These are phyloP conservation scores for Temnothorax curvispinosus DNA, from an alignment of 1,140 invertebrate genomes.

Conservation along the genomic window DNA sequence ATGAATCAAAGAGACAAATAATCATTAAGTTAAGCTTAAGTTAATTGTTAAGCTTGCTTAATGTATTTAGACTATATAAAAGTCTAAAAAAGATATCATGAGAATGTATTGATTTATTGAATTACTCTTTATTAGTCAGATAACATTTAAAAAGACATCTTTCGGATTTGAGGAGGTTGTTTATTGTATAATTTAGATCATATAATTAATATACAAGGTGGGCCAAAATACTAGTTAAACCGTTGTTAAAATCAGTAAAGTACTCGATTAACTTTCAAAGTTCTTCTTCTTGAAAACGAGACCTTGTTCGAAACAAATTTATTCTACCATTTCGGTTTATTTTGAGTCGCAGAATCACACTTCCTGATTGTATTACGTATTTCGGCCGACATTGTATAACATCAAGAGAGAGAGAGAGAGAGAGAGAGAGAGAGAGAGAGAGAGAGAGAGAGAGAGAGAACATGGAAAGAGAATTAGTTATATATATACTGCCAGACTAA, in stretches of 20 bases:
- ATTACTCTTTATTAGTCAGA: neutral
- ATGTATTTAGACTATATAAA: neutral
- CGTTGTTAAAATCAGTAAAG: no score
- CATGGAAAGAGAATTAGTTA: constrained; percentile 7
- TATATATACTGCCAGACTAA: neutral
- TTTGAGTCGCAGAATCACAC: no score
- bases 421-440: neutral
- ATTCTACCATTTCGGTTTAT: no score
- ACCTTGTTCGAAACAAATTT: no score
- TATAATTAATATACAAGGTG: constrained; percentile 13
- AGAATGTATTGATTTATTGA: neutral
- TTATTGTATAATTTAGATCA: constrained; percentile 13
- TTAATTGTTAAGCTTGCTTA: neutral
- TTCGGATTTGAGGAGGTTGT: constrained; percentile 3
- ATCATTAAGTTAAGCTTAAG: constrained; percentile 16
- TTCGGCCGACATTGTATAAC: neutral
- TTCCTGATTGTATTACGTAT: no score
- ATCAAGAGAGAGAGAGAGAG: neutral
- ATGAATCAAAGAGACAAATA: constrained; percentile 32
- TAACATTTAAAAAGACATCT: neutral
- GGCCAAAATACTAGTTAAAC: no score
- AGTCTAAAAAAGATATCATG: neutral
- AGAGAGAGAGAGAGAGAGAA: neutral
- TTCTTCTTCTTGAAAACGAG: no score
- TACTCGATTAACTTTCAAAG: no score